phyloP scores from a whole-genome alignment of 2,888 invertebrate genomes.

The Melieria crassipennis region DNA sequence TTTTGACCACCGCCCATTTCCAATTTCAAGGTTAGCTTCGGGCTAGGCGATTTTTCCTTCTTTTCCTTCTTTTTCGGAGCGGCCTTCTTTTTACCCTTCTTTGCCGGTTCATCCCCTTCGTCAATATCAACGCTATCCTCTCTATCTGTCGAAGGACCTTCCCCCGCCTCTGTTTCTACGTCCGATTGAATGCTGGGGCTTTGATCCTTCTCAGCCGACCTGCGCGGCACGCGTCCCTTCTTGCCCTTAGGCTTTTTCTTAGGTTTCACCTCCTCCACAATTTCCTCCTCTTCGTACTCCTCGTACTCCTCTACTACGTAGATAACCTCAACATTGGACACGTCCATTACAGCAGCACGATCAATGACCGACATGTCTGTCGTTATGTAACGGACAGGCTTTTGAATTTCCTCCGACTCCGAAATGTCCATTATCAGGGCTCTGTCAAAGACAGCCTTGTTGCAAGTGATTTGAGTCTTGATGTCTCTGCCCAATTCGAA shows the following conservation, averaged over 20 bases:
- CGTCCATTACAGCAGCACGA: slow-evolving; percentile 66
- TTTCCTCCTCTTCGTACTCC: slow-evolving; percentile 60
- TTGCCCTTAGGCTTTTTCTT: slow-evolving; percentile 55
- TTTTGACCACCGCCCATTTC: slow-evolving; percentile 63
- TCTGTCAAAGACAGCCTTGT: slow-evolving; percentile 65
- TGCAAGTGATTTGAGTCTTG: slow-evolving; percentile 61
- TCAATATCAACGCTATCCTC: slow-evolving; percentile 60
- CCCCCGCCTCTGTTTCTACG: slow-evolving; percentile 43
- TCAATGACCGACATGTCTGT: slow-evolving; percentile 66
- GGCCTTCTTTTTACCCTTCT: slow-evolving; percentile 60
- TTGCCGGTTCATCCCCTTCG: slow-evolving; percentile 53
- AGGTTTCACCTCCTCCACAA: slow-evolving; percentile 57
- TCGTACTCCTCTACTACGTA: slow-evolving; percentile 66
- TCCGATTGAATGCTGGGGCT: slow-evolving; percentile 39
- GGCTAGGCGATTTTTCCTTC: slow-evolving; percentile 62
- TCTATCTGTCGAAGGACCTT: slow-evolving; percentile 50
- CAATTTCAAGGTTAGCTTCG: slow-evolving; percentile 61
- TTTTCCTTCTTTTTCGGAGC: slow-evolving; percentile 61
- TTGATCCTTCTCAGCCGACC: slow-evolving; percentile 55
- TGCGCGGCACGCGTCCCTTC: slow-evolving; percentile 54
- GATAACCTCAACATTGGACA: slow-evolving; percentile 66
- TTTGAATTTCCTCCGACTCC: slow-evolving; percentile 59
- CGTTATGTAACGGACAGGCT: slow-evolving; percentile 66
- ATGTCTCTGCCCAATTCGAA: slow-evolving; percentile 64
- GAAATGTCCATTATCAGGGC: slow-evolving; percentile 66